Percentiles rank a stretch among this genome's conserved stretches.
These are phyloP conservation scores for Eilema depressum DNA, from an alignment of 2,888 invertebrate species.

Conservation along the genomic window DNA sequence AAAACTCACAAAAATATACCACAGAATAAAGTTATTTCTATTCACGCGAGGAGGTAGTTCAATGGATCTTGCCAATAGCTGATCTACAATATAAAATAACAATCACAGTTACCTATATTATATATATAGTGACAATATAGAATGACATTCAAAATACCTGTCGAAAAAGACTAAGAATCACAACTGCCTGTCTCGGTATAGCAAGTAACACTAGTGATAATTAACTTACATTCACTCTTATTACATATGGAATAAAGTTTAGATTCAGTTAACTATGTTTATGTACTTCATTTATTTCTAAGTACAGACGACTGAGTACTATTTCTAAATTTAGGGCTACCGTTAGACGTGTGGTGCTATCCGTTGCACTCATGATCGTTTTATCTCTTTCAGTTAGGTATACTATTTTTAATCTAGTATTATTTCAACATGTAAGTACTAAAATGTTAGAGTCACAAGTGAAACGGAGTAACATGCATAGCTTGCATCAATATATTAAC, in stretches of 20 bases:
- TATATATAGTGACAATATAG: slow-evolving; percentile 68
- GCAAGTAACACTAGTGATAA: slow-evolving; percentile 75
- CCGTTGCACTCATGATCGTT: slow-evolving; percentile 52
- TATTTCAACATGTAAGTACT: slow-evolving; percentile 18
- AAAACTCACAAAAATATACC: slow-evolving; percentile 52
- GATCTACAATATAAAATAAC: slow-evolving; percentile 65
- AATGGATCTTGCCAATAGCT: slow-evolving; percentile 68
- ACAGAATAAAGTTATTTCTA: slow-evolving; percentile 55
- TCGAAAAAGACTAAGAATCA: slow-evolving; percentile 81
- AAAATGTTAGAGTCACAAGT: slow-evolving; percentile 38
- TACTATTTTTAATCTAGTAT: slow-evolving; percentile 14
- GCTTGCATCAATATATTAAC: slow-evolving; percentile 41
- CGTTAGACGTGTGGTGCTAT: slow-evolving; percentile 47
- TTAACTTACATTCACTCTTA: slow-evolving; percentile 79
- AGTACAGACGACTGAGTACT: slow-evolving; percentile 68
- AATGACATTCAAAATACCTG: slow-evolving; percentile 73
- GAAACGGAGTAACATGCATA: slow-evolving; percentile 48
- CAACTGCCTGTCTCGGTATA: slow-evolving; percentile 76
- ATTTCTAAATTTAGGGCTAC: slow-evolving; percentile 60
- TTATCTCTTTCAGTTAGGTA: slow-evolving; percentile 3
- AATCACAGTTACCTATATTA: slow-evolving; percentile 77
- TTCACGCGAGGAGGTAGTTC: slow-evolving; percentile 70
- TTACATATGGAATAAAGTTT: slow-evolving; percentile 79
- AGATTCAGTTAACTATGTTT: slow-evolving; percentile 77
- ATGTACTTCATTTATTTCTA: slow-evolving; percentile 81